A percentile compares a stretch with the other conserved stretches of the same genome.
phyloP scores from a whole-genome alignment of 2,888 invertebrate species.

The Adelognathus sp. region DNA sequence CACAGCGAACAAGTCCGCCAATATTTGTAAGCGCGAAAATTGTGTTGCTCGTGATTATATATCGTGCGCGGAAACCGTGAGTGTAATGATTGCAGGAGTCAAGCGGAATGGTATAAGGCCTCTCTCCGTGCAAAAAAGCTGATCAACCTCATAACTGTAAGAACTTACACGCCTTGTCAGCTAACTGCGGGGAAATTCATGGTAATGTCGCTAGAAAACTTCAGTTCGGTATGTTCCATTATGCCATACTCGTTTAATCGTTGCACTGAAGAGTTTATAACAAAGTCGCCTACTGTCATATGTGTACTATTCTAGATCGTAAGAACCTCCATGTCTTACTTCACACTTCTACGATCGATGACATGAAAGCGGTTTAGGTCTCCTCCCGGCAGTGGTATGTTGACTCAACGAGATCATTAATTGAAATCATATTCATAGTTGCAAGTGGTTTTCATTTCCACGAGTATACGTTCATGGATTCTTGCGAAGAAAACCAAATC shows the following conservation, averaged over 20 bases:
- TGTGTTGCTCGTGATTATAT: background rate
- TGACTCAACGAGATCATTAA: no score
- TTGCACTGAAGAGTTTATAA: background rate
- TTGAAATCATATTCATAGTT: no score
- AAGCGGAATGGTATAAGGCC: constrained; percentile 7
- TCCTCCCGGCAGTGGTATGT: no score
- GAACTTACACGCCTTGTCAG: background rate
- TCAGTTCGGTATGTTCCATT: background rate
- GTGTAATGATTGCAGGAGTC: background rate
- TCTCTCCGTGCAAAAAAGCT: background rate
- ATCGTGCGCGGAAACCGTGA: background rate
- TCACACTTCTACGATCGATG: constrained; percentile 49
- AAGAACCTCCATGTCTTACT: constrained; percentile 47
- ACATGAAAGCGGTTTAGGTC: no score
- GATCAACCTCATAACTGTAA: background rate
- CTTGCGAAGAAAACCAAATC: no score
- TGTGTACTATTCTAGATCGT: constrained; percentile 8
- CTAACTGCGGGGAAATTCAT: constrained; percentile 11
- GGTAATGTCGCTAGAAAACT: constrained; percentile 7
- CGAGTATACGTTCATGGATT: no score
- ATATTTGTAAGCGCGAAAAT: constrained; percentile 38
- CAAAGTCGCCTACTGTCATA: no score
- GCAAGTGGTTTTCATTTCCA: no score
- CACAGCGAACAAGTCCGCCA: constrained; percentile 39
- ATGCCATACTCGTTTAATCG: background rate